phyloP scores from a whole-genome alignment of 2,797 vertebrate genomes.

The Ciconia nigra region DNA sequence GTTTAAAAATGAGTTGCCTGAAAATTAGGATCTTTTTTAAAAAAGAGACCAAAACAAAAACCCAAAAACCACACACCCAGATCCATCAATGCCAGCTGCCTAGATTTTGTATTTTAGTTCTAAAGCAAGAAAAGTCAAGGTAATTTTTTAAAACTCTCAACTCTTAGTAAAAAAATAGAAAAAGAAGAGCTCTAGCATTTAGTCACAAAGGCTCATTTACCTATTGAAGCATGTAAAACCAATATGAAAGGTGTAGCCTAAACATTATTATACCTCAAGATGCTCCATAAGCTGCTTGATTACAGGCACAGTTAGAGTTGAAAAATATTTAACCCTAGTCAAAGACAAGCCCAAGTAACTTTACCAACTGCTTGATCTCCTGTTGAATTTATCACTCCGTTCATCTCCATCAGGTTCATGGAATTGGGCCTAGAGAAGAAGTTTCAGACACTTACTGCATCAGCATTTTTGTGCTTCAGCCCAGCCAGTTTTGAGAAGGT shows the following conservation, averaged over 20 bases:
- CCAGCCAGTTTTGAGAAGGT: not conserved
- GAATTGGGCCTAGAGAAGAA: constrained; percentile 36
- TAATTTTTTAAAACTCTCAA: not conserved
- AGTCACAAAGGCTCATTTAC: not conserved
- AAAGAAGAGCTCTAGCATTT: not conserved
- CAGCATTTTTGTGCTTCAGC: not conserved
- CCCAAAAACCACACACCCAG: not conserved
- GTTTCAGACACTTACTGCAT: not conserved
- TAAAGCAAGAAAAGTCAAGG: not conserved
- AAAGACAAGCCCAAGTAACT: not conserved
- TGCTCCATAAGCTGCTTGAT: not conserved
- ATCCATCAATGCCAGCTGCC: not conserved
- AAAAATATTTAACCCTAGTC: not conserved
- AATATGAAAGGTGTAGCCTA: accelerated
- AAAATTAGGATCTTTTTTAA: not conserved
- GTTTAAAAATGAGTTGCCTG: not conserved
- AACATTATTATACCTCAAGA: not conserved
- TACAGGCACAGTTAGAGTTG: not conserved
- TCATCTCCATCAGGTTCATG: constrained; percentile 76
- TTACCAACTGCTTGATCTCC: constrained; percentile 88
- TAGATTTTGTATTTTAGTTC: not conserved
- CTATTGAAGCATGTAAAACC: not conserved
- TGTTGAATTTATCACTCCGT: constrained; percentile 77
- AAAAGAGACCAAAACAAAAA: no score
- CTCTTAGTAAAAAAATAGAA: not conserved